These are phyloP conservation scores for Caloenas nicobarica DNA, from an alignment of 2,113 vertebrate genomes.

Conservation along the genomic window DNA sequence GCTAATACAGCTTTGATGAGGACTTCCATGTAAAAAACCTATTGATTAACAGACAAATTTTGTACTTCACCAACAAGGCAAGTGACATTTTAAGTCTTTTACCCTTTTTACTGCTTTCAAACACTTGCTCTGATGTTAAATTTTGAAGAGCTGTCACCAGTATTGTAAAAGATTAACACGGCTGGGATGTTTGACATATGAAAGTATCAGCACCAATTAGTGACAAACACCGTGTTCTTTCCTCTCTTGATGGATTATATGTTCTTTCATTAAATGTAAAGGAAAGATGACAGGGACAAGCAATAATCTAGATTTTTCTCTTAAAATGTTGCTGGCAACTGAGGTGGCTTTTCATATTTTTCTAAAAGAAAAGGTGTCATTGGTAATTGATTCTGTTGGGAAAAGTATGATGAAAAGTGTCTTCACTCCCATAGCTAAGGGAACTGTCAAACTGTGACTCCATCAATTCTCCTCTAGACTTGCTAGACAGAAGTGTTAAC, in stretches of 20 bases:
- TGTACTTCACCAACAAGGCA: neutral
- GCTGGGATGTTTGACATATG: neutral
- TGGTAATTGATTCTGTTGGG: conserved; percentile 34
- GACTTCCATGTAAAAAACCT: neutral
- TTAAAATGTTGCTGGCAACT: conserved; percentile 2
- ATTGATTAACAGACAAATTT: neutral
- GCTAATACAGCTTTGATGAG: neutral
- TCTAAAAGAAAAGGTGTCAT: conserved; percentile 10
- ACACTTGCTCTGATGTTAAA: neutral
- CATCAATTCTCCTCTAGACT: neutral
- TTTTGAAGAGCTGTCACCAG: neutral
- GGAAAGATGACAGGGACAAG: neutral
- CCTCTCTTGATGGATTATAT: conserved; percentile 11
- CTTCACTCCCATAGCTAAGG: neutral
- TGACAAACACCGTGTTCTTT: conserved; percentile 12
- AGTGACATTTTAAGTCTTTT: neutral
- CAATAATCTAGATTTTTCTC: neutral
- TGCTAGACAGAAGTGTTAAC: neutral
- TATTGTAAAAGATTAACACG: conserved; percentile 7
- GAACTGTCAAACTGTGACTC: neutral
- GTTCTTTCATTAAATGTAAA: conserved; percentile 37
- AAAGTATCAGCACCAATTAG: conserved; percentile 31
- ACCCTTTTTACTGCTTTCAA: neutral
- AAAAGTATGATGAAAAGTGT: neutral
- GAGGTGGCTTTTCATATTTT: conserved; percentile 6